These are phyloP conservation scores for Xiphophorus hellerii DNA, from an alignment of 2,113 vertebrate species.

Conservation along the genomic window DNA sequence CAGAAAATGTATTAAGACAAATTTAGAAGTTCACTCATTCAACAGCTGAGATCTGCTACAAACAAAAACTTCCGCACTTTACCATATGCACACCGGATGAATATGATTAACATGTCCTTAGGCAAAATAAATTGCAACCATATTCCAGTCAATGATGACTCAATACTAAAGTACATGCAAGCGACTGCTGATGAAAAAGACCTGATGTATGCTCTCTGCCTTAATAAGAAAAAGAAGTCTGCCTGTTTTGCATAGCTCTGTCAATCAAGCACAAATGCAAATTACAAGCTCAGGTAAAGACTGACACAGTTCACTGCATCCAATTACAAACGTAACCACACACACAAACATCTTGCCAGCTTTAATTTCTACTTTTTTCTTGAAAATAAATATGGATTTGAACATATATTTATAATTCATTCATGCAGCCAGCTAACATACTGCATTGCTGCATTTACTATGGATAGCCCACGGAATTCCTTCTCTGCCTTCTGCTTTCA, in stretches of 20 bases:
- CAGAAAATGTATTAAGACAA: constrained; percentile 8
- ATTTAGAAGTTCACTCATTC: background rate
- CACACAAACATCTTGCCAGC: constrained; percentile 13
- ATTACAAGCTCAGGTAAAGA: constrained; percentile 69
- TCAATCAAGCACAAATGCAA: constrained; percentile 70
- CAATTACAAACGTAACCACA: constrained; percentile 73
- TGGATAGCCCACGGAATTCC: constrained; percentile 63
- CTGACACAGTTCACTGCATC: constrained; percentile 69
- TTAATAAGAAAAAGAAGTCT: constrained; percentile 24
- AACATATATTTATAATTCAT: background rate
- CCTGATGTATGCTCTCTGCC: constrained; percentile 13
- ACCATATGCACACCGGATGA: background rate
- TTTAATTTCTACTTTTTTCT: constrained; percentile 16
- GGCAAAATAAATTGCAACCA: constrained; percentile 24
- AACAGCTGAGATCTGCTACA: constrained; percentile 8
- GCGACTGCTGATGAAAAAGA: constrained; percentile 32
- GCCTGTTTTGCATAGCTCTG: constrained; percentile 57
- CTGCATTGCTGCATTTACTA: constrained; percentile 13
- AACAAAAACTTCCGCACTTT: background rate
- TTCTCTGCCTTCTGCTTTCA: constrained; percentile 46
- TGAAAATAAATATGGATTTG: background rate
- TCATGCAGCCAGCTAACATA: background rate
- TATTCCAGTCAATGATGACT: constrained; percentile 40
- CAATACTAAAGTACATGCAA: constrained; percentile 40
- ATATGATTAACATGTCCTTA: constrained; percentile 13